Base-by-base conservation (phyloP, 2,888 invertebrate genomes). In the Sesamia inferens region DNA sequence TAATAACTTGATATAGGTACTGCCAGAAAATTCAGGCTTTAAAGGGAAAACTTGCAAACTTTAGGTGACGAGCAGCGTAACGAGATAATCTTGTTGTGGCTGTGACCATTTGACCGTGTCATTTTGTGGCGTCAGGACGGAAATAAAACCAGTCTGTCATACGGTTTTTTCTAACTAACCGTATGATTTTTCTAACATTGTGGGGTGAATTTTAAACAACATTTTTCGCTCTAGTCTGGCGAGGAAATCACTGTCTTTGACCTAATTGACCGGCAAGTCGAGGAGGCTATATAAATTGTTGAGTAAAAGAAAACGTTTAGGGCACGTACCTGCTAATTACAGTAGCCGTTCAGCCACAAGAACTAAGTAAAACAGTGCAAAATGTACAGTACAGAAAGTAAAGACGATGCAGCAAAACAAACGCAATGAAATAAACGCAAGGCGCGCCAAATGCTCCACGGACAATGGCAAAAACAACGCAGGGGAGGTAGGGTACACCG, bases 401-500 rank as follows among this genome's bases (percentile, higher is more conserved):
- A 88, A 89, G 88, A 85, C 85, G 82, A 73, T 85, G 83, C 81
- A 80, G 88, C 86, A 90, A 92, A 91, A 92, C 87, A 91, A 92
- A 92, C 88, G 84, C 85, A 89, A 90, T 89, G 83, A 92, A 92
- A 92, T 91, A 88, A 91, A 89, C 63, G 72, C 71, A 64, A 78
- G 79, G 64, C 81, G 82, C 74, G 82, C 76, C 68, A 75, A 83
- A 74, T 75, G 71, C 77, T 78, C 62, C 67, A 68, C 63, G 81
- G 62, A 83, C 81, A 87, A 75, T 83, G 75, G 85, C 79, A 82
- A 87, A 85, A 87, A 86, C 83, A 84, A 85, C 75, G 69, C 74
- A 63, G 61, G 85, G 78, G 72, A 59, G 83, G 78, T 61, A 55
- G 93, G 92, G 91, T 90, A 91, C 94, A 93, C 94, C 95, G 96